phyloP scores from a whole-genome alignment of 2,113 vertebrate genomes.

The Eulemur macaco region DNA sequence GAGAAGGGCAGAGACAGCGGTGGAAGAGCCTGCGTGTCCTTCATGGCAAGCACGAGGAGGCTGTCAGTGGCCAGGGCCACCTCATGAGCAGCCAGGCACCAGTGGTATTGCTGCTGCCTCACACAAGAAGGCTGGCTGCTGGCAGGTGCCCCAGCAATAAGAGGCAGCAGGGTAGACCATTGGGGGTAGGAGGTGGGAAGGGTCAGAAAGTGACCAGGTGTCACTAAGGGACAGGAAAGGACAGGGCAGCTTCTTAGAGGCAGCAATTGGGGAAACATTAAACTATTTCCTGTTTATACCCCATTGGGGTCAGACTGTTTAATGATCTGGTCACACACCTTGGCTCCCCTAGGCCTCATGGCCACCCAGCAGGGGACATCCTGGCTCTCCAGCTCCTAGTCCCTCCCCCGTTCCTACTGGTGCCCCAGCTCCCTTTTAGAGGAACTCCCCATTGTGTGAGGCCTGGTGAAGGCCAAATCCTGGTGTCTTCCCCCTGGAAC shows the following conservation, averaged over 20 bases:
- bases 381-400: not conserved
- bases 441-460: too few species aligned
- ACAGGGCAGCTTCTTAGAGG: not conserved
- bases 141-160: not conserved
- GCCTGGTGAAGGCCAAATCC: not conserved
- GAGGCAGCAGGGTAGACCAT: not conserved
- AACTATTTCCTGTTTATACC: not conserved
- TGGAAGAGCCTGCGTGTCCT: fast-evolving
- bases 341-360: not conserved
- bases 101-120: not conserved
- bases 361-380: not conserved
- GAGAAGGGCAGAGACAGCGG: not conserved
- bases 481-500: too few species aligned
- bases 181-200: not conserved
- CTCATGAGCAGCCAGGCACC: not conserved
- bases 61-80: not conserved
- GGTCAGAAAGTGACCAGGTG: not conserved
- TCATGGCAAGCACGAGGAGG: not conserved
- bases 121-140: not conserved
- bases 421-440: not conserved
- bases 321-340: not conserved
- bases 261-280: not conserved
- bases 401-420: not conserved
- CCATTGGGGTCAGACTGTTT: not conserved
- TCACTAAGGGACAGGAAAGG: not conserved